Conservation (phyloP, 2,888 invertebrate species). For the Agrotis clavis region DNA sequence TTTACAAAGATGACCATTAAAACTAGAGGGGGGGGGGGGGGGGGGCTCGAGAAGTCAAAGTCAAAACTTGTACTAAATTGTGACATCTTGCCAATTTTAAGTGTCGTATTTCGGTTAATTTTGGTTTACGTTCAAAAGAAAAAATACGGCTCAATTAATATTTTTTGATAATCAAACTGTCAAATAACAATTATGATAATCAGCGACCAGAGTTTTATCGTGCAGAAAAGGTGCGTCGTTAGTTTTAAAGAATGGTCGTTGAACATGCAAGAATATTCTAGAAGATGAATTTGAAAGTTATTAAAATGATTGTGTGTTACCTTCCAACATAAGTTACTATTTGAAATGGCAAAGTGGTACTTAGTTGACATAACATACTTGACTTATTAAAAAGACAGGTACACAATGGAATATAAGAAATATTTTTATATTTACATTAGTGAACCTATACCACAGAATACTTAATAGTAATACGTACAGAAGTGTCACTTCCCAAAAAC, state of each 20-base stretch:
- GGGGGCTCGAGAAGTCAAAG: too few species aligned
- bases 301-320: slow-evolving; percentile 8
- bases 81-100: too few species aligned
- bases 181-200: neutral
- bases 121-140: too few species aligned
- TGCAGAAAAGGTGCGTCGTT: slow-evolving; percentile 22
- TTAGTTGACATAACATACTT: neutral
- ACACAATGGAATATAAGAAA: neutral
- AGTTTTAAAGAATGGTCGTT: slow-evolving; percentile 34
- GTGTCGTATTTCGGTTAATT: too few species aligned
- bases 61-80: too few species aligned
- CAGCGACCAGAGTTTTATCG: slow-evolving; percentile 4
- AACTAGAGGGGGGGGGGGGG: too few species aligned
- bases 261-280: slow-evolving; percentile 36
- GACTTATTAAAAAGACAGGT: neutral
- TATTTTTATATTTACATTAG: slow-evolving; percentile 17
- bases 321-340: slow-evolving; percentile 15
- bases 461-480: too few species aligned
- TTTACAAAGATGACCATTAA: too few species aligned
- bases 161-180: too few species aligned
- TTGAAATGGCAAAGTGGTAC: neutral
- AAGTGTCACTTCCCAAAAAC: too few species aligned
- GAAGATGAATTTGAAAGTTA: slow-evolving; percentile 50
- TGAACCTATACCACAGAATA: neutral
- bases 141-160: too few species aligned